Conservation (phyloP, 2,888 invertebrate species). For the Cantharis nigra region DNA sequence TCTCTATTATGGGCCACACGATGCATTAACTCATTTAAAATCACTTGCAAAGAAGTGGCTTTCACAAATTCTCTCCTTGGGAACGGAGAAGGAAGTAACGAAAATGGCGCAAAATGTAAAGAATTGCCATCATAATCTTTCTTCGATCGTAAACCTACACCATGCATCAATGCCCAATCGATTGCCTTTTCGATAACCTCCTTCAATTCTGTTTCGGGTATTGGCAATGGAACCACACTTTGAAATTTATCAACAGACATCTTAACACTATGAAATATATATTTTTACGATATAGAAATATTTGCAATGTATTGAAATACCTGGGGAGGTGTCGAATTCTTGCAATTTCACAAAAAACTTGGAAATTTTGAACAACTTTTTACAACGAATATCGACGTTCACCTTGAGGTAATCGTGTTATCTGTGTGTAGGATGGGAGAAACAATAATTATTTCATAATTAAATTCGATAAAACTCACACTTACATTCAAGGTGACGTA, state of each 20-base stretch:
- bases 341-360: not conserved
- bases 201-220: conserved; percentile 65
- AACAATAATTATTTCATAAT: not conserved
- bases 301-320: not conserved
- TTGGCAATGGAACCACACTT: conserved; percentile 68
- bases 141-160: conserved; percentile 77
- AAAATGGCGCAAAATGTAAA: conserved; percentile 79
- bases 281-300: not conserved
- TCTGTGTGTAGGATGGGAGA: not conserved
- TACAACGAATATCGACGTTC: not conserved
- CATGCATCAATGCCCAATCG: conserved; percentile 86
- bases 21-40: conserved; percentile 82
- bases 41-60: conserved; percentile 73
- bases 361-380: not conserved
- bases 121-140: conserved; percentile 69
- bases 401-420: not conserved
- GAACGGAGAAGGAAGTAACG: conserved; percentile 78
- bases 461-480: not conserved
- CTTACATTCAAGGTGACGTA: not conserved
- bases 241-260: conserved; percentile 50
- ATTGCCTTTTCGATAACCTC: conserved; percentile 75
- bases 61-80: conserved; percentile 76
- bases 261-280: not conserved
- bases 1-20: conserved; percentile 81
- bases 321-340: not conserved